phyloP scores from a whole-genome alignment of 2,797 vertebrate genomes.

The Anableps anableps region DNA sequence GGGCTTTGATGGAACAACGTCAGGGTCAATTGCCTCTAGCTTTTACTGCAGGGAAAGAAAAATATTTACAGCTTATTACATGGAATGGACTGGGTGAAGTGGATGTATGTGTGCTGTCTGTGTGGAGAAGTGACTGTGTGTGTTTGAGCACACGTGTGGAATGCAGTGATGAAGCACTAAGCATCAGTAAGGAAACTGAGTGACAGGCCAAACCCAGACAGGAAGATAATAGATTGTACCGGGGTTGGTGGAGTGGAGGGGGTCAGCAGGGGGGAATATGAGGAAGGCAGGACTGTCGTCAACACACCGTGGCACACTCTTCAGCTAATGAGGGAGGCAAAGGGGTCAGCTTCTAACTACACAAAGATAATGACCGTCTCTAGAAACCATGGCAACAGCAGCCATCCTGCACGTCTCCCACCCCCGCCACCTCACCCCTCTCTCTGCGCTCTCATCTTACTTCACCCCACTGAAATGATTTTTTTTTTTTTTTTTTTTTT shows the following conservation, averaged over 20 bases:
- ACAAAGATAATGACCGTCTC: conserved; percentile 81
- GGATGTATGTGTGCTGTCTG: conserved; percentile 8
- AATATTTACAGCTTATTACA: conserved; percentile 32
- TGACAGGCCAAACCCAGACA: conserved; percentile 56
- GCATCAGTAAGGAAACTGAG: conserved; percentile 35
- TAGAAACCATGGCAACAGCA: conserved; percentile 84
- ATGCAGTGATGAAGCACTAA: conserved; percentile 46
- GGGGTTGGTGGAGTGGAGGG: conserved; percentile 4
- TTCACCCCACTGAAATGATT: conserved; percentile 51
- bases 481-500: conserved; percentile 21
- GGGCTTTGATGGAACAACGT: conserved; percentile 30
- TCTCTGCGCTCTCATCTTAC: conserved; percentile 41
- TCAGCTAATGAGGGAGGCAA: conserved; percentile 83
- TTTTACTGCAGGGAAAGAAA: conserved; percentile 22
- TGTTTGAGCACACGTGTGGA: conserved; percentile 19
- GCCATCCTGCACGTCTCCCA: conserved; percentile 48
- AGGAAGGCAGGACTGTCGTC: conserved; percentile 70
- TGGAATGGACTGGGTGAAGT: conserved; percentile 4
- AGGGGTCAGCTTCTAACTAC: conserved; percentile 80
- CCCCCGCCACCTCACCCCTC: conserved; percentile 32
- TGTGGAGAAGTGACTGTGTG: background rate
- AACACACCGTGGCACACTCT: conserved; percentile 77
- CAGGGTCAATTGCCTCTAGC: conserved; percentile 28
- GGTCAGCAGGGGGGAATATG: conserved; percentile 41
- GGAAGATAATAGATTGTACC: conserved; percentile 30